phyloP scores from a whole-genome alignment of 2,797 vertebrate genomes.

The Myiotriccus ornatus region DNA sequence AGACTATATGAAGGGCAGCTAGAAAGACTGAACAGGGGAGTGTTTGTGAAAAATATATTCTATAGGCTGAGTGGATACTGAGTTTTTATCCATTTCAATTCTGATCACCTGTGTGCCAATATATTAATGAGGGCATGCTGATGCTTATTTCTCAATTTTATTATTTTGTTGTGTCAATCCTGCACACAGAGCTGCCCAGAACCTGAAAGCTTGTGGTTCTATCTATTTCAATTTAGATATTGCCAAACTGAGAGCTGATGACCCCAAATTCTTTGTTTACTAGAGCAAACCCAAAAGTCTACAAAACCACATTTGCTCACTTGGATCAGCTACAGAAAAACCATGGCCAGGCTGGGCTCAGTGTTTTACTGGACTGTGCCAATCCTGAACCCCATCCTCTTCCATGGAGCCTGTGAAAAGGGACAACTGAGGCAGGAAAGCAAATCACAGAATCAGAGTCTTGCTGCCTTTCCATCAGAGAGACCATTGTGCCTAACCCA shows the following conservation, averaged over 20 bases:
- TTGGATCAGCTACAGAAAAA: not conserved
- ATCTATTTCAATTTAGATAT: not conserved
- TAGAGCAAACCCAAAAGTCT: not conserved
- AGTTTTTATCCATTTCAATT: not conserved
- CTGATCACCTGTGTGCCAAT: not conserved
- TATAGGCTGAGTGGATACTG: not conserved
- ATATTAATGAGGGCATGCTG: not conserved
- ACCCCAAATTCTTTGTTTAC: not conserved
- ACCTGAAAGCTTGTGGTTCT: not conserved
- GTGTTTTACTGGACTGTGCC: not conserved
- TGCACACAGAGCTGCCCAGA: not conserved
- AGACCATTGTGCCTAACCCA: accelerated
- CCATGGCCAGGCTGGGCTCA: not conserved
- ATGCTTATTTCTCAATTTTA: not conserved
- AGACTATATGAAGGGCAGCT: not conserved
- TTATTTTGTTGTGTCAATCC: not conserved
- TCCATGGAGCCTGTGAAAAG: accelerated
- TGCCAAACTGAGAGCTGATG: not conserved
- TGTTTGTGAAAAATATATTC: not conserved
- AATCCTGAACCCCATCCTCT: accelerated
- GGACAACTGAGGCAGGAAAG: not conserved
- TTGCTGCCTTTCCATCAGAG: not conserved
- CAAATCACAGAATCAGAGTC: not conserved
- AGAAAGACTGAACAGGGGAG: not conserved
- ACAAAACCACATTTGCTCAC: not conserved